phyloP scores from a whole-genome alignment of 1,140 invertebrate genomes.

The Chironomus striatipennis region DNA sequence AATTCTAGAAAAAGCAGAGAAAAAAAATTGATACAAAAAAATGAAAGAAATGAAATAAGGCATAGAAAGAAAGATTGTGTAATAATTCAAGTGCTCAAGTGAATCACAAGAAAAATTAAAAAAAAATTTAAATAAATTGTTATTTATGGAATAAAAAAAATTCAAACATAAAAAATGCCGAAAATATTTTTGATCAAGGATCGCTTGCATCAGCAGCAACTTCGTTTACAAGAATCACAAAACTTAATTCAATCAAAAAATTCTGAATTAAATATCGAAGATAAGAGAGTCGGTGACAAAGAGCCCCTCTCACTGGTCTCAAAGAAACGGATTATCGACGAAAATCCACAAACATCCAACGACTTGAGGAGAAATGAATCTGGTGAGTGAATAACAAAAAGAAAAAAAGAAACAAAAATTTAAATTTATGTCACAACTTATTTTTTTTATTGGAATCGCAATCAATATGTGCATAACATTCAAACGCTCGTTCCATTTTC shows the following conservation, averaged over 20 bases:
- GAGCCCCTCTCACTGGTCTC: slow-evolving; percentile 51
- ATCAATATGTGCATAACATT: slow-evolving; percentile 10
- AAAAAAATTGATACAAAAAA: not conserved
- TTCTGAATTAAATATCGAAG: slow-evolving; percentile 33
- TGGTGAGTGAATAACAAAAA: slow-evolving; percentile 5
- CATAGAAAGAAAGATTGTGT: not conserved
- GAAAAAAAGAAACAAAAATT: too few relatives aligned
- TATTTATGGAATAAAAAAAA: slow-evolving; percentile 25
- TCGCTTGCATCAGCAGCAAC: slow-evolving; percentile 77
- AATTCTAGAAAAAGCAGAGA: not conserved
- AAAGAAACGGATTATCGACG: slow-evolving; percentile 45
- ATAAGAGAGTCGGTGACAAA: slow-evolving; percentile 33
- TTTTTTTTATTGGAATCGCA: not conserved
- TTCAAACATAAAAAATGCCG: slow-evolving; percentile 54
- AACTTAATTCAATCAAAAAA: slow-evolving; percentile 51
- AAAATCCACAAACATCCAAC: not conserved
- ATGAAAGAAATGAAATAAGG: not conserved
- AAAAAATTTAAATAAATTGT: slow-evolving; percentile 21
- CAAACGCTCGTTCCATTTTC: not conserved
- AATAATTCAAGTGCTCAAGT: not conserved
- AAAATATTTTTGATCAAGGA: slow-evolving; percentile 86
- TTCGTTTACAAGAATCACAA: slow-evolving; percentile 66
- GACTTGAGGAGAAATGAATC: not conserved
- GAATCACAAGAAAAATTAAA: slow-evolving; percentile 32
- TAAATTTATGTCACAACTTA: too few relatives aligned